phyloP scores from a whole-genome alignment of 1,140 invertebrate genomes.

The Plodia interpunctella region DNA sequence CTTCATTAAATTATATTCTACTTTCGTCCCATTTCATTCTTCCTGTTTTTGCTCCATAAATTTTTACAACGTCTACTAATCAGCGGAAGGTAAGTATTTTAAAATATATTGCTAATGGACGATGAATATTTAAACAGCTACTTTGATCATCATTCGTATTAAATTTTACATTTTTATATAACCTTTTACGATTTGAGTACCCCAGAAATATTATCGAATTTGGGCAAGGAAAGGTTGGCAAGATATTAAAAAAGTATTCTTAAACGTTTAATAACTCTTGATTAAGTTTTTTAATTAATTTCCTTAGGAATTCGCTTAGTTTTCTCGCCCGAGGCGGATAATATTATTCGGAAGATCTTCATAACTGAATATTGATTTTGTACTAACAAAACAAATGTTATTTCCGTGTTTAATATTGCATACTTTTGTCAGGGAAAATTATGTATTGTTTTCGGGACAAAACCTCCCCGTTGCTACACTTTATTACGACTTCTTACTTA shows the following conservation, averaged over 20 bases:
- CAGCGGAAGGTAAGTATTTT: constrained; percentile 6
- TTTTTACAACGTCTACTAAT: constrained; percentile 4
- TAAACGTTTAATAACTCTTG: constrained; percentile 54
- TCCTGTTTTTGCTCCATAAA: constrained; percentile 10
- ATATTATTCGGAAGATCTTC: constrained; percentile 50
- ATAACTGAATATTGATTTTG: constrained; percentile 40
- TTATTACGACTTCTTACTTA: constrained; percentile 11
- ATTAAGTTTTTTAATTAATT: constrained; percentile 72
- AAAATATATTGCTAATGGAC: constrained; percentile 10
- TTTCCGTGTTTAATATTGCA: constrained; percentile 24
- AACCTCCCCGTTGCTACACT: constrained; percentile 10
- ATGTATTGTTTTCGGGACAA: constrained; percentile 14
- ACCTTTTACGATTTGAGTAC: neutral
- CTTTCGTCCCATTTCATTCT: neutral
- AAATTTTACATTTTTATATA: constrained; percentile 7
- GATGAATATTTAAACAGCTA: constrained; percentile 11
- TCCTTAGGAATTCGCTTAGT: constrained; percentile 55
- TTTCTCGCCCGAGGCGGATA: constrained; percentile 45
- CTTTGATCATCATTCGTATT: constrained; percentile 1
- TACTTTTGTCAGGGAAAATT: constrained; percentile 24
- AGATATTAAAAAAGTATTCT: constrained; percentile 15
- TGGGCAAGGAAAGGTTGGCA: neutral
- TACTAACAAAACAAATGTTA: constrained; percentile 16
- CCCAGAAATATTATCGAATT: neutral
- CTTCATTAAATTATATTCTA: constrained; percentile 3